Percentiles rank a stretch among this genome's conserved stretches.
phyloP scores from a whole-genome alignment of 2,113 vertebrate species.

The Candoia aspera region DNA sequence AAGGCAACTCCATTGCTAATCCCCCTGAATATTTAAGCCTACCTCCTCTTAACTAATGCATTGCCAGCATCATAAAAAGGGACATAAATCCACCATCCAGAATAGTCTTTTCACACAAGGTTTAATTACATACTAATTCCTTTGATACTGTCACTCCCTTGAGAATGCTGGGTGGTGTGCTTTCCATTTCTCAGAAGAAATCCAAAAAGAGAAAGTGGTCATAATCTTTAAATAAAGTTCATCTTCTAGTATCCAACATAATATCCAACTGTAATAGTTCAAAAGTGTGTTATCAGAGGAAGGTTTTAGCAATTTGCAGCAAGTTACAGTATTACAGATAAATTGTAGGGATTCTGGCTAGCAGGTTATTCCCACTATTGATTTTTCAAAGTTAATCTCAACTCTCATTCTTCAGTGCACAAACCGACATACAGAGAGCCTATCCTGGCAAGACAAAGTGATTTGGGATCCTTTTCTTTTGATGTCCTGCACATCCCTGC shows the following conservation, averaged over 20 bases:
- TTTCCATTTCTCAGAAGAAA: not conserved
- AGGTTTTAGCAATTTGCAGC: not conserved
- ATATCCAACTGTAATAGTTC: not conserved
- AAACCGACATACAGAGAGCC: not conserved
- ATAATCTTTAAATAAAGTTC: not conserved
- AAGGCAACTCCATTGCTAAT: not conserved
- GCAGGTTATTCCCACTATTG: not conserved
- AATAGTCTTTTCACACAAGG: not conserved
- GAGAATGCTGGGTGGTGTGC: not conserved
- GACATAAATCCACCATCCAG: not conserved
- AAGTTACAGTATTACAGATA: not conserved
- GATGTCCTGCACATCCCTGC: not conserved
- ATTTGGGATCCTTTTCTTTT: not conserved
- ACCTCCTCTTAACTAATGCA: not conserved
- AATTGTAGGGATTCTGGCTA: not conserved
- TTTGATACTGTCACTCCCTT: not conserved
- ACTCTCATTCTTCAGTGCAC: not conserved
- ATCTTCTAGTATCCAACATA: not conserved
- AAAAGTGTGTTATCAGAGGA: not conserved
- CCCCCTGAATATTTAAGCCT: not conserved
- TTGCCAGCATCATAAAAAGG: not conserved
- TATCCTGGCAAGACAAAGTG: not conserved
- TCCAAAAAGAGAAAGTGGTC: not conserved
- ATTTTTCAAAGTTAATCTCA: not conserved
- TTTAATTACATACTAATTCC: not conserved